Conservation (phyloP, 1,140 invertebrate species). For the Epicauta chinensis region DNA sequence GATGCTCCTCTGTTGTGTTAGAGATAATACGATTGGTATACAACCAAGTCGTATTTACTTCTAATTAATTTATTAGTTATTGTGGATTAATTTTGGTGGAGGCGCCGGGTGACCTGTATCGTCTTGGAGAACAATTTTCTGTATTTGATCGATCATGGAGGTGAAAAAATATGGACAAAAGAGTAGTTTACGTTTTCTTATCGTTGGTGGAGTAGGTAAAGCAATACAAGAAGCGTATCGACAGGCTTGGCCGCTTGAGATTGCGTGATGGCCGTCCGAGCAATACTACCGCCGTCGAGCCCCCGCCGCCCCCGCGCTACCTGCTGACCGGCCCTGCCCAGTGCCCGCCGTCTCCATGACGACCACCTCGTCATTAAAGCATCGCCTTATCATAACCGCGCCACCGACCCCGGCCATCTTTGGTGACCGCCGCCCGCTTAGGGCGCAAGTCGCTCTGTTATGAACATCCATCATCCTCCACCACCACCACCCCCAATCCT, state of each 20-base stretch:
- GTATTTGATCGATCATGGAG: too few relatives aligned
- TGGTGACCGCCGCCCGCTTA: constrained; percentile 37
- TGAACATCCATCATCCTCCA: constrained; percentile 12
- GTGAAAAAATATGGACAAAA: too few relatives aligned
- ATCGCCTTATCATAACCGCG: constrained; percentile 49
- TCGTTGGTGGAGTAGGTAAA: not conserved
- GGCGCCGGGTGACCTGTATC: too few relatives aligned
- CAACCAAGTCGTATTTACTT: too few relatives aligned
- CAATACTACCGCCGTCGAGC: constrained; percentile 19
- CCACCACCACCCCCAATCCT: constrained; percentile 24
- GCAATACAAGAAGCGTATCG: constrained; percentile 14
- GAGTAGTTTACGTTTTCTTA: not conserved
- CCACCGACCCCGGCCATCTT: constrained; percentile 44
- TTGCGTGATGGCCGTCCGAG: constrained; percentile 42
- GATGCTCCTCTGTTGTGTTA: too few relatives aligned
- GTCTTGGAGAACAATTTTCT: too few relatives aligned
- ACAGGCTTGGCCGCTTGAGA: constrained; percentile 37
- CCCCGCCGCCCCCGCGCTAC: constrained; percentile 33
- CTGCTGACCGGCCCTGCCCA: constrained; percentile 43
- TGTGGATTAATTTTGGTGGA: too few relatives aligned
- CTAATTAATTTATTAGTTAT: too few relatives aligned
- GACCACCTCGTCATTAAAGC: constrained; percentile 48
- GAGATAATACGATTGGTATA: too few relatives aligned
- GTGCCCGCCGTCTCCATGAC: constrained; percentile 43
- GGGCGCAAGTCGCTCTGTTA: constrained; percentile 13